phyloP scores from a whole-genome alignment of 2,888 invertebrate species.

The Octodonta nipae region DNA sequence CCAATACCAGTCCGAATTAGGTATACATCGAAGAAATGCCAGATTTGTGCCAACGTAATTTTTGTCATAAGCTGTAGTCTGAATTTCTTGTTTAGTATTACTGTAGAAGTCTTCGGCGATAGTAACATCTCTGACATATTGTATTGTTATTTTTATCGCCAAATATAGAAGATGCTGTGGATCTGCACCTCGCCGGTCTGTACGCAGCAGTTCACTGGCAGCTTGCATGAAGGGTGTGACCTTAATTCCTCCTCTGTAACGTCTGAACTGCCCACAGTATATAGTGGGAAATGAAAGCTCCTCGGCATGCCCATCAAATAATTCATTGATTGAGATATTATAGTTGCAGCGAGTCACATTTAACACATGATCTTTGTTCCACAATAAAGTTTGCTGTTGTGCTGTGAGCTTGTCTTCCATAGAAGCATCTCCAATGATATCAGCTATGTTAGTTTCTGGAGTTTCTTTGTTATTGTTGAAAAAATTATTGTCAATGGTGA shows the following conservation, averaged over 20 bases:
- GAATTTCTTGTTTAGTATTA: background rate
- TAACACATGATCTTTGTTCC: background rate
- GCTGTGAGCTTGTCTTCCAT: background rate
- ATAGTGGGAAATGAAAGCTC: background rate
- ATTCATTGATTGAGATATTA: background rate
- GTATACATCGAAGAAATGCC: background rate
- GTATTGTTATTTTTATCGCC: constrained; percentile 3
- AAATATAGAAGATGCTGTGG: constrained; percentile 3
- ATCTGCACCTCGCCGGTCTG: constrained; percentile 2
- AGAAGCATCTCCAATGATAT: background rate
- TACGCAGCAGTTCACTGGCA: constrained; percentile 1
- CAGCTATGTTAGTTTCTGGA: background rate
- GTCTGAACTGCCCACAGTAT: background rate
- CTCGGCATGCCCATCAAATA: background rate
- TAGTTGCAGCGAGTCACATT: background rate
- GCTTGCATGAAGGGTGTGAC: constrained; percentile 3
- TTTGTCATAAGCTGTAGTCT: background rate
- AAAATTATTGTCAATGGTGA: background rate
- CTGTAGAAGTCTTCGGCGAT: background rate
- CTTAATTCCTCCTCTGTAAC: background rate
- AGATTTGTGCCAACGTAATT: background rate
- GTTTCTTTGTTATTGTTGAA: background rate
- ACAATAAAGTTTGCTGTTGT: too few species aligned
- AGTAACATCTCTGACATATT: background rate
- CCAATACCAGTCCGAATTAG: too few species aligned